Evolutionary conservation across 1,140 invertebrate genomes (phyloP), one percentile per base, ranked within the genome.

Genomic region (Listronotus bonariensis): DNA sequence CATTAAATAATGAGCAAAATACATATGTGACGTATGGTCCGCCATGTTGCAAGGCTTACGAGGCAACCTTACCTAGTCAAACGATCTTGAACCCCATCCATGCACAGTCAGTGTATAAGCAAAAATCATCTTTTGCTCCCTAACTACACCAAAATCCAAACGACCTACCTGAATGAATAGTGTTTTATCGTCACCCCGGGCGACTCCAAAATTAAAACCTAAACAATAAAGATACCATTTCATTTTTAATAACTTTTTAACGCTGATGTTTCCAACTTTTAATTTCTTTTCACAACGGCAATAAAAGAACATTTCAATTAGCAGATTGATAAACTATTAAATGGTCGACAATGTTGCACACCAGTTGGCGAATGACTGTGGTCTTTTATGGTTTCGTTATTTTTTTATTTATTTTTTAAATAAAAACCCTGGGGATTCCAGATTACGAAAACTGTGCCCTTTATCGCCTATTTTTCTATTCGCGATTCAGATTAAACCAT

Each of bases 181-280:
- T 52, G 34, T 52, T 52, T 52, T 52, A 52, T 52, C n/a, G 49
- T n/a, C 49, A 34, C 49, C 49, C 49, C 34, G 31, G 49, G 49
- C 49, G 49, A 38, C 17, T 32, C 17, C 49, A 31, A 52, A 52
- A 52, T 52, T 52, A 52, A 52, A 52, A 34, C 49, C 49, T 52
- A 52, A 52, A 52, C 31, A 52, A 52, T 52, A 52, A 18, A 52
- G 49, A 52, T 52, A 52, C 49, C 49, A 52, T 52, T 52, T 52
- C 49, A 52, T 52, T 52, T 52, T 52, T 52, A 52, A 52, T 52
- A 36, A 52, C 49, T 52, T 52, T 52, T 52, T 52, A 38, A 52
- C 49, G 49, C 49, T 52, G 49, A 52, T 52, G 31, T 38, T 52
- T 36, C 26, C 6, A 12, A 32, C 20, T 38, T 7, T 52, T 36